A percentile compares a stretch with the other conserved stretches of the same genome.
Conservation (phyloP, 2,888 invertebrate species). For the Hirtodrosophila duncani region DNA sequence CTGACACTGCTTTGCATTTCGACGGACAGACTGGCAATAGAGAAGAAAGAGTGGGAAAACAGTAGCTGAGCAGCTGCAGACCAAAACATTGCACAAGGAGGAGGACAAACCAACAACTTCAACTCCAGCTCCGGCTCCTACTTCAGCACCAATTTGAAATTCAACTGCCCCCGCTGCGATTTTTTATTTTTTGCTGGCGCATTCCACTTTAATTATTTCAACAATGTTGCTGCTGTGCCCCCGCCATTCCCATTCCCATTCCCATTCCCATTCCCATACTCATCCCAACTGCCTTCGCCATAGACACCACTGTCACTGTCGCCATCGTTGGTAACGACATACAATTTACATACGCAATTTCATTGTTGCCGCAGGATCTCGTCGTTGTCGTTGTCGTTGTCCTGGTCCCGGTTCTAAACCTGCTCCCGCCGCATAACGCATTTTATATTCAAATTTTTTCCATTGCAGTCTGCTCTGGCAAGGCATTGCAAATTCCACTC, state of each 20-base stretch:
- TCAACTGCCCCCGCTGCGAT: constrained; percentile 29
- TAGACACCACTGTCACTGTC: constrained; percentile 11
- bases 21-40: constrained; percentile 37
- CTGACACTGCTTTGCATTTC: constrained; percentile 65
- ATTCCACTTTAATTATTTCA: constrained; percentile 72
- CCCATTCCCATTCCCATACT: constrained; percentile 56
- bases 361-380: constrained; percentile 71
- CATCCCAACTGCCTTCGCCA: constrained; percentile 74
- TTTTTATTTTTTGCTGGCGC: constrained; percentile 40
- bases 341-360: constrained; percentile 74
- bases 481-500: constrained; percentile 53
- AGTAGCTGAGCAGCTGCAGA: constrained; percentile 16
- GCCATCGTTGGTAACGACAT: constrained; percentile 67
- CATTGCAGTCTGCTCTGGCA: constrained; percentile 51
- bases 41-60: constrained; percentile 5
- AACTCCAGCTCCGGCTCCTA: background rate
- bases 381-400: constrained; percentile 46
- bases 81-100: constrained; percentile 15
- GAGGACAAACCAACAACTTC: constrained; percentile 16
- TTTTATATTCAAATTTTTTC: constrained; percentile 68
- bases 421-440: constrained; percentile 57
- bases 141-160: constrained; percentile 19
- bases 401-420: constrained; percentile 2
- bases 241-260: constrained; percentile 2
- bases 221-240: constrained; percentile 64